Evolutionary conservation across 2,797 vertebrate species (phyloP), one percentile per base, ranked within the genome.

Genomic region (Graptemys geographica): DNA sequence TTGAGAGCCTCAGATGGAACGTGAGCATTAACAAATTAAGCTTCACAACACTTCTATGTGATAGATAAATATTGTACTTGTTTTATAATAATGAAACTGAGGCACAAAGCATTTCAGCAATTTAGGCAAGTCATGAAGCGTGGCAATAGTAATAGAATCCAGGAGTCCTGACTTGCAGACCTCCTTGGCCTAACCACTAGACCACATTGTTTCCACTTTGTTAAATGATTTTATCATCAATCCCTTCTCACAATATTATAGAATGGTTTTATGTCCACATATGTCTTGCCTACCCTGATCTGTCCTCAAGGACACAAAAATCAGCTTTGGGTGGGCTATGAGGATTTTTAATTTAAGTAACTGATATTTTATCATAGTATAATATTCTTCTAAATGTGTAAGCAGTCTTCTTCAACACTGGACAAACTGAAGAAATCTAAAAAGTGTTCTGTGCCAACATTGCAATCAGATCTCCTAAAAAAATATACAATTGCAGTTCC

Each of bases 401-500:
- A 90, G 90, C 93, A 89, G 79, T 51, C 79, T 94, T 74, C 95
- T 87, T 87, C 44, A 56, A 79, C 87, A 59, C 85, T 83, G 79
- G n/a, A 83, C 92, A 90, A 94, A 95, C 87, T 94, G 86, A 91
- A 88, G 41, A 2, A 86, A 92, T 93, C 95, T 96, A 90, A 88
- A 90, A 95, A 83, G 62, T 65, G 81, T 78, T 53, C 81, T 93
- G 87, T 93, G 95, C 92, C 89, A 88, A 81, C 53, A 79, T 86
- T 10, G 0, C 69, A 84, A 74, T 95, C 88, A 92, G 62, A 93
- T 94, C 91, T 87, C 91, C 86, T 95, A 91, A 88, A 91, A 96
- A 95, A 93, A 97, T 95, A 95, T 88, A 84, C 96, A 97, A 96
- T 89, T 96, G 83, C 84, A 65, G 27, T 96, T 97, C 94, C 94